Conservation (phyloP, 2,797 vertebrate species). For the Streptopelia turtur region DNA sequence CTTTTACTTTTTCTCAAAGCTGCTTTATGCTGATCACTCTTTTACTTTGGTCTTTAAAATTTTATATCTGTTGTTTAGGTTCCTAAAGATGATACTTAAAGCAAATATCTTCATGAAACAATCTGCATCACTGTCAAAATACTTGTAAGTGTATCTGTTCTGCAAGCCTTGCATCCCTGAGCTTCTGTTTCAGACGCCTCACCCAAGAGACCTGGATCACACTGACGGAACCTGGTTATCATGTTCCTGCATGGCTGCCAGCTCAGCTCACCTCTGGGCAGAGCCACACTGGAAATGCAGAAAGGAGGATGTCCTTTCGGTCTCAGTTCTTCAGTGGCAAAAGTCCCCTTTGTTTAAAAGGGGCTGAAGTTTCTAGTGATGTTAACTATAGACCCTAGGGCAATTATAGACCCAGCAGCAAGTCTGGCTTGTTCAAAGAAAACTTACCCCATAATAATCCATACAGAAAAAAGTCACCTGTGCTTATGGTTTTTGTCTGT, state of each 20-base stretch:
- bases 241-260: background rate
- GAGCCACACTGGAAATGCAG: background rate
- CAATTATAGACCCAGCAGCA: background rate
- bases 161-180: background rate
- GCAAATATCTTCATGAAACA: background rate
- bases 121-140: background rate
- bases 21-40: background rate
- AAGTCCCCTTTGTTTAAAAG: rapidly evolving
- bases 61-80: background rate
- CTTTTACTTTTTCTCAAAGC: background rate
- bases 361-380: background rate
- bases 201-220: background rate
- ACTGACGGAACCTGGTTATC: background rate
- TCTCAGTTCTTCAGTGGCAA: background rate
- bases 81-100: background rate
- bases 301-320: background rate
- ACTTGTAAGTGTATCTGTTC: background rate
- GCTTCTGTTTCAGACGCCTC: background rate
- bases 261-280: background rate
- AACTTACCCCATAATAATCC: background rate
- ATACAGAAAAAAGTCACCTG: background rate
- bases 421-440: background rate
- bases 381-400: background rate
- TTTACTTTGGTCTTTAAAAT: background rate
- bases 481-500: background rate